Evolutionary conservation across 2,113 vertebrate species (phyloP).

Genomic region (Pogona vitticeps): DNA sequence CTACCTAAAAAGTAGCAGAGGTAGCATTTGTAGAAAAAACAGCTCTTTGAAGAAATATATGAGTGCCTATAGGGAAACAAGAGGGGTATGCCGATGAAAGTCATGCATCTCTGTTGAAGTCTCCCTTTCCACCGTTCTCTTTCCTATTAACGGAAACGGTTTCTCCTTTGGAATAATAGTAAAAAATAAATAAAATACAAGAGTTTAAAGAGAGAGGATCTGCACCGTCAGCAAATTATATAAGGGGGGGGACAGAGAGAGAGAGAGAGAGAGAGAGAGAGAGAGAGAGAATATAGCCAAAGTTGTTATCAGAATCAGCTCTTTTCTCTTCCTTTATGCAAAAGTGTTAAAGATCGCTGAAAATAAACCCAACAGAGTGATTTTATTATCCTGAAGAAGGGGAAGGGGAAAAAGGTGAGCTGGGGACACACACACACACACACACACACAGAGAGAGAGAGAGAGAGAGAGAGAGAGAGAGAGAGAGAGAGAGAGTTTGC

Average conservation of each 20-base stretch:
- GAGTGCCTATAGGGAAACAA: no score
- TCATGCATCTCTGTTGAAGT: not conserved
- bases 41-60: not conserved
- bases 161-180: not conserved
- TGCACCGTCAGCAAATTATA: not conserved
- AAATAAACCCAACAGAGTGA: not conserved
- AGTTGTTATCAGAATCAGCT: conserved; percentile 6
- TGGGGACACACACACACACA: not conserved
- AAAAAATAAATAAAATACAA: conserved; percentile 28
- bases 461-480: no score
- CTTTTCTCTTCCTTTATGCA: conserved; percentile 34
- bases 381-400: conserved; percentile 19
- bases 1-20: not conserved
- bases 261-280: not conserved
- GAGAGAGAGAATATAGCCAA: not conserved
- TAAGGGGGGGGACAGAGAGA: not conserved
- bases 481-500: no score
- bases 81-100: no score
- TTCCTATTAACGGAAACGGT: conserved; percentile 44
- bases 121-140: not conserved
- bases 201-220: conserved; percentile 24
- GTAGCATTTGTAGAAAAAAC: not conserved
- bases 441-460: not conserved
- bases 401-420: not conserved
- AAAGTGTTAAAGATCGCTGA: conserved; percentile 36